A percentile compares a stretch with the other conserved stretches of the same genome.
Conservation (phyloP, 2,888 invertebrate species). For the Drosophila greeni region DNA sequence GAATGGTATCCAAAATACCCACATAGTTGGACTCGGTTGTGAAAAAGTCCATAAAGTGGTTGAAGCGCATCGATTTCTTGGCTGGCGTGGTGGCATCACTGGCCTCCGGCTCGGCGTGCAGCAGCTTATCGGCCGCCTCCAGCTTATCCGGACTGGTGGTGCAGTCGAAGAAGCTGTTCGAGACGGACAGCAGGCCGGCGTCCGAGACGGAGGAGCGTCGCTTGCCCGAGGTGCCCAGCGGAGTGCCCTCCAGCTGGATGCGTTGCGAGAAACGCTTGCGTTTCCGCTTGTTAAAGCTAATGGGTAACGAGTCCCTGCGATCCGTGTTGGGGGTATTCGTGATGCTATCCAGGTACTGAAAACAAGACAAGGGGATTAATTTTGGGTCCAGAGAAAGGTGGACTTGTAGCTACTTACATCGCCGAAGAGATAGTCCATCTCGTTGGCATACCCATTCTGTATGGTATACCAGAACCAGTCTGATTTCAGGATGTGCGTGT, state of each 20-base stretch:
- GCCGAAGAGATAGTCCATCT: constrained; percentile 92
- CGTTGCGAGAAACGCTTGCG: constrained; percentile 85
- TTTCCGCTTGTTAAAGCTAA: constrained; percentile 83
- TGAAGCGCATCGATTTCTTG: constrained; percentile 79
- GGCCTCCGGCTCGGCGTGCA: constrained; percentile 70
- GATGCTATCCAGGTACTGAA: constrained; percentile 78
- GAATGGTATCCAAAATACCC: constrained; percentile 94
- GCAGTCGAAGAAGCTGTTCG: constrained; percentile 93
- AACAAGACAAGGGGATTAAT: neutral
- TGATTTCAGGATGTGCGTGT: constrained; percentile 89
- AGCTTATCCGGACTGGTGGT: constrained; percentile 89
- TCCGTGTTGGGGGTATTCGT: constrained; percentile 79
- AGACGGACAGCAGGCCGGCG: constrained; percentile 88
- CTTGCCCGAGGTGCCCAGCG: constrained; percentile 81
- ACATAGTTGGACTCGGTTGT: constrained; percentile 99
- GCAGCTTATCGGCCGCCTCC: constrained; percentile 74
- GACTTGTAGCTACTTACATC: constrained; percentile 82
- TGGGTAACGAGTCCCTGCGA: constrained; percentile 81
- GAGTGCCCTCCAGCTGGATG: constrained; percentile 77
- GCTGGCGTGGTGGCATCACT: constrained; percentile 72
- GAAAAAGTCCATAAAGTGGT: constrained; percentile 87
- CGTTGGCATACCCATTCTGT: constrained; percentile 96
- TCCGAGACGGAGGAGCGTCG: constrained; percentile 92
- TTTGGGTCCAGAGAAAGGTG: neutral
- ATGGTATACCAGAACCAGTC: constrained; percentile 99